Evolutionary conservation across 2,888 invertebrate species (phyloP), one percentile per base, ranked within the genome.

Genomic region (Drosophila rubida): DNA sequence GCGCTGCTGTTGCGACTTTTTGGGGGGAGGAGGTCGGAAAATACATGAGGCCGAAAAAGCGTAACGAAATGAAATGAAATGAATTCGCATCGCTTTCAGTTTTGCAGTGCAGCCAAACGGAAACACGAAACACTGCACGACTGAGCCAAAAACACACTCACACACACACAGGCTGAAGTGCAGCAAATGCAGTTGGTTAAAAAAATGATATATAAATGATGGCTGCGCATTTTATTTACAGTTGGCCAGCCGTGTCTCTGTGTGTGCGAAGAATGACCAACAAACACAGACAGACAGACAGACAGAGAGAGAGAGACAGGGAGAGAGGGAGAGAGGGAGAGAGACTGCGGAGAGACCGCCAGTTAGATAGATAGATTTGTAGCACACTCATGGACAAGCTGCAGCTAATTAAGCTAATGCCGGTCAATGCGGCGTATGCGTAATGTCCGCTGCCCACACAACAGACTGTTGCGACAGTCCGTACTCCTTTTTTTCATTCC

Each of bases 1-100:
- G n/a, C n/a, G 27, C 27, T 9, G 9, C 27, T 3, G 19, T 19
- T 19, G 27, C 27, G 27, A 27, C 11, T 27, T 27, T 27, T 27
- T 11, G 3, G 27, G 27, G n/a, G n/a, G n/a, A n/a, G n/a, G 2
- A 9, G 27, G 27, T 81, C 53, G 50, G 49, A 67, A 78, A 73
- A 85, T 69, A 87, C 86, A 87, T 87, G 79, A 85, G 88, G 76
- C 82, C 86, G 86, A 82, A 87, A 87, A 87, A 82, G 75, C 82
- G 82, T 82, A 82, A 88, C 82, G 76, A 82, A 82, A 82, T 82
- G 86, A 87, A 82, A 82, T 82, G 82, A 82, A 81, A 76, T 76
- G 80, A 80, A 74, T 72, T 74, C 73, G 73, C 73, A 74, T 77
- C 77, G 72, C 77, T 55, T 77, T 72, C 74, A 75, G 60, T 63